These are phyloP conservation scores for Ginglymostoma cirratum DNA, from an alignment of 2,113 vertebrate genomes.

Conservation along the genomic window DNA sequence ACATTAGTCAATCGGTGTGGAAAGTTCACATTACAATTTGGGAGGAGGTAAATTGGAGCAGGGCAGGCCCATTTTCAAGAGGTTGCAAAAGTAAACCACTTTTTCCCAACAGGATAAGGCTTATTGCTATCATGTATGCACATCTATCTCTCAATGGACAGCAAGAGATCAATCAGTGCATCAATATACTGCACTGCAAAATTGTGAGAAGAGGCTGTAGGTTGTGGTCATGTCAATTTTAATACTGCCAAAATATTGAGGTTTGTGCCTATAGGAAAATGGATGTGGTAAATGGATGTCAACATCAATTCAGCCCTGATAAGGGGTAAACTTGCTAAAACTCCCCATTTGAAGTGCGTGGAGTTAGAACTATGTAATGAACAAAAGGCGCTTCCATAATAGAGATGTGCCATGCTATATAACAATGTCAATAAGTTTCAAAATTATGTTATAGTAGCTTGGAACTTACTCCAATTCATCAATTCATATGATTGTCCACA, in stretches of 20 bases:
- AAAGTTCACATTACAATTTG: neutral
- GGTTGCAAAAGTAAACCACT: neutral
- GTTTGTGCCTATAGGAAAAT: neutral
- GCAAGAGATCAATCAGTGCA: neutral
- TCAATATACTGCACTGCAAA: neutral
- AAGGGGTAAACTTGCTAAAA: neutral
- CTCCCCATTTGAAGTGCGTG: neutral
- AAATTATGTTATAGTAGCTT: neutral
- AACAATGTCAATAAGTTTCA: neutral
- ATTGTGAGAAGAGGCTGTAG: neutral
- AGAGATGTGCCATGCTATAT: neutral
- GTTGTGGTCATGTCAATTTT: neutral
- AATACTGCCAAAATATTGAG: neutral
- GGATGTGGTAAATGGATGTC: neutral
- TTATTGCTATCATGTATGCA: neutral
- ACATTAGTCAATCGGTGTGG: neutral
- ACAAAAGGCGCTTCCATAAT: neutral
- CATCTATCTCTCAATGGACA: slow-evolving; percentile 1
- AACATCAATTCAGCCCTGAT: neutral
- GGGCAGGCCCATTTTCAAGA: neutral
- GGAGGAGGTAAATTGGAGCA: neutral
- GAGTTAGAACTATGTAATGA: neutral
- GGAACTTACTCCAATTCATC: neutral
- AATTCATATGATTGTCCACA: neutral
- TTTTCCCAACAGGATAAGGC: neutral